Evolutionary conservation across 2,113 vertebrate species (phyloP).

Genomic region (Theristicus caerulescens): DNA sequence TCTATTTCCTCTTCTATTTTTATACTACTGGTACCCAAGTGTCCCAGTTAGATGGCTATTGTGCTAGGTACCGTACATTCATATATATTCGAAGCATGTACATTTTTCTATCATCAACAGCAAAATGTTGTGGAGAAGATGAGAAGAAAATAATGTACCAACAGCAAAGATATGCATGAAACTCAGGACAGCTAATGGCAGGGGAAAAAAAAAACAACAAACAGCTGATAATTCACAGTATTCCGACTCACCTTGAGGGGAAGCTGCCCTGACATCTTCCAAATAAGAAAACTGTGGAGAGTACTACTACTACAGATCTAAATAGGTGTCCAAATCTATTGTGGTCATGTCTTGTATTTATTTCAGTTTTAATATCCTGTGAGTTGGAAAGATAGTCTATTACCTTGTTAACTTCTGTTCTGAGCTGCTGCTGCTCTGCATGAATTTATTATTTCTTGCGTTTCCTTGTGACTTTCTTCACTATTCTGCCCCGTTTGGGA

Average conservation of each 20-base stretch:
- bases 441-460: not conserved
- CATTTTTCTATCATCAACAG: not conserved
- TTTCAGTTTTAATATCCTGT: not conserved
- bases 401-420: not conserved
- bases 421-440: not conserved
- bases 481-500: not conserved
- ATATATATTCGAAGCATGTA: not conserved
- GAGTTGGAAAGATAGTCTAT: not conserved
- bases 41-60: not conserved
- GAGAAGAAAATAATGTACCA: not conserved
- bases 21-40: not conserved
- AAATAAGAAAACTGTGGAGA: not conserved
- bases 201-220: rapidly evolving
- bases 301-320: not conserved
- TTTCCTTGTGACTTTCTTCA: not conserved
- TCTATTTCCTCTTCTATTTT: not conserved
- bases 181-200: not conserved
- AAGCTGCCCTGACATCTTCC: not conserved
- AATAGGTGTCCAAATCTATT: not conserved
- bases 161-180: not conserved
- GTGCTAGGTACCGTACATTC: not conserved
- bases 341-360: not conserved
- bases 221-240: not conserved
- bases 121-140: not conserved
- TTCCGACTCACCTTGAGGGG: not conserved